These are phyloP conservation scores for Sigmodon hispidus DNA, from an alignment of 2,113 vertebrate genomes.

Conservation along the genomic window DNA sequence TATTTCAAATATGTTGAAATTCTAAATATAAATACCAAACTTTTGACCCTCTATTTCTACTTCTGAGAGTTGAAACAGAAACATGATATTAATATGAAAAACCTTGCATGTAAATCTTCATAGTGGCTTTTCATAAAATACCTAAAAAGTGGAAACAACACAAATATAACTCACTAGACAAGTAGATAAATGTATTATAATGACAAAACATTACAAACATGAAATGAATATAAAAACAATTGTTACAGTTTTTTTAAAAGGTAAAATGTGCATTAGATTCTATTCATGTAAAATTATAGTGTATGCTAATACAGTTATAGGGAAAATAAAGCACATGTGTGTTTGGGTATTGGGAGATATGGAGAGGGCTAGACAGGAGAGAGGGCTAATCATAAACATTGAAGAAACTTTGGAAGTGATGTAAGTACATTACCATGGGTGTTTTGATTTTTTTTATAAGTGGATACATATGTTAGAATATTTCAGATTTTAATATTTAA, in stretches of 20 bases:
- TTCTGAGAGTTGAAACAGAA: background rate
- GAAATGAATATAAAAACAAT: background rate
- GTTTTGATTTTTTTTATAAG: background rate
- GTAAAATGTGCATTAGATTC: background rate
- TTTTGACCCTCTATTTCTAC: background rate
- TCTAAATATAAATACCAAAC: background rate
- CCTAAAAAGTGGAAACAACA: background rate
- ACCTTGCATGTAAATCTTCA: background rate
- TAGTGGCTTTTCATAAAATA: background rate
- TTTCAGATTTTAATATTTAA: background rate
- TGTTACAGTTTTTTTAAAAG: background rate
- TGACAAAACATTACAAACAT: background rate
- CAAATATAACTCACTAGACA: background rate
- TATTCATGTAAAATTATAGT: background rate
- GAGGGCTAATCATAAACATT: background rate
- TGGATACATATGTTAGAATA: background rate
- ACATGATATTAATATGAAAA: background rate
- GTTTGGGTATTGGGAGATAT: background rate
- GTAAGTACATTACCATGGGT: background rate
- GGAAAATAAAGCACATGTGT: background rate
- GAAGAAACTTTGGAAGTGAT: background rate
- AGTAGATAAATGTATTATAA: background rate
- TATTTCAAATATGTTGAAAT: background rate
- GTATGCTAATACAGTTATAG: background rate
- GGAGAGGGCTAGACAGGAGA: background rate